Percentiles rank a stretch among this genome's conserved stretches.
Evolutionary conservation across 2,888 invertebrate species (phyloP).

Genomic region (Andrena trimmerana): DNA sequence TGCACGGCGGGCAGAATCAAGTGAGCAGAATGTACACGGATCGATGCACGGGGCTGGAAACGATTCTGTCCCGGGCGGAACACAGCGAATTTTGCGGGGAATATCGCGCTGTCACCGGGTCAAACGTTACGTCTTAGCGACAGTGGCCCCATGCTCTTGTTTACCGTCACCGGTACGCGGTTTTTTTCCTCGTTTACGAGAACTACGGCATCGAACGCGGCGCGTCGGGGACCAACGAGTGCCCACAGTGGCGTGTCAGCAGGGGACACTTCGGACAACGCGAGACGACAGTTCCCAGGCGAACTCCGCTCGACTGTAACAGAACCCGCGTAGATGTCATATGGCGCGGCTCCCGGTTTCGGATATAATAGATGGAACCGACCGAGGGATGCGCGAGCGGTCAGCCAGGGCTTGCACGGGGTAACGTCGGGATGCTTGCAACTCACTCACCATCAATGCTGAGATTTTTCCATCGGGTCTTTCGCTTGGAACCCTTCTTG

Average conservation of each 20-base stretch:
- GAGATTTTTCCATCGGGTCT: slow-evolving; percentile 88
- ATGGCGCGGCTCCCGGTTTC: slow-evolving; percentile 6
- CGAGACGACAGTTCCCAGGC: slow-evolving; percentile 12
- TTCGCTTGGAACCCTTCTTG: slow-evolving; percentile 87
- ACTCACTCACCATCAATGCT: slow-evolving; percentile 86
- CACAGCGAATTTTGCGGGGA: slow-evolving; percentile 26
- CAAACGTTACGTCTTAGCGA: slow-evolving; percentile 35
- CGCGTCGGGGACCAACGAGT: too few species aligned
- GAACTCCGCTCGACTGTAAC: neutral
- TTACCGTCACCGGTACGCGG: slow-evolving; percentile 53
- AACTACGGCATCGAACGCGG: neutral
- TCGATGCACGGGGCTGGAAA: slow-evolving; percentile 75
- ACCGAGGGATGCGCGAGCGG: neutral
- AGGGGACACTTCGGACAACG: too few species aligned
- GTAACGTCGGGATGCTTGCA: neutral
- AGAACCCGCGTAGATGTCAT: neutral
- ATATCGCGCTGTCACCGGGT: slow-evolving; percentile 37
- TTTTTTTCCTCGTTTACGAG: neutral
- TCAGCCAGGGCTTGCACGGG: slow-evolving; percentile 5
- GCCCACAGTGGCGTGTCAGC: too few species aligned
- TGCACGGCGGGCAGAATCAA: too few species aligned
- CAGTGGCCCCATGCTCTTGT: slow-evolving; percentile 49
- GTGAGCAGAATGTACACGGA: slow-evolving; percentile 65
- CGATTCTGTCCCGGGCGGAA: slow-evolving; percentile 44
- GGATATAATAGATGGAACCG: slow-evolving; percentile 18